Evolutionary conservation across 2,888 invertebrate genomes (phyloP).

Genomic region (Drosophila aldrichi): DNA sequence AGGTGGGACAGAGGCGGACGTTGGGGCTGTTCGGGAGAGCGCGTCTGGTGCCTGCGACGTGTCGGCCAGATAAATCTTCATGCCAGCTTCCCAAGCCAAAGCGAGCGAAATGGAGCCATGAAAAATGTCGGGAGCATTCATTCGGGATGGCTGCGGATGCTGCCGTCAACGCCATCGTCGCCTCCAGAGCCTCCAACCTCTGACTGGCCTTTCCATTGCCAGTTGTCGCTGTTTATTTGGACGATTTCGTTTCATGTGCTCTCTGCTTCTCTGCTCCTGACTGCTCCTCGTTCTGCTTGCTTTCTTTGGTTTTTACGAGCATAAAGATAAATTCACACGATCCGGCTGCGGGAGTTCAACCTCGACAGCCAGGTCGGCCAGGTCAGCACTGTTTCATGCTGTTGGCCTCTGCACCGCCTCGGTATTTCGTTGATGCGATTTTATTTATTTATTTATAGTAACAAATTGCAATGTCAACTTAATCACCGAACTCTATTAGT

Average conservation of each 20-base stretch:
- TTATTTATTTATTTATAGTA: conserved; percentile 79
- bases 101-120: conserved; percentile 67
- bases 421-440: conserved; percentile 66
- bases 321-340: conserved; percentile 77
- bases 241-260: conserved; percentile 67
- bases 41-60: conserved; percentile 32
- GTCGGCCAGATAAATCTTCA: conserved; percentile 69
- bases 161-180: conserved; percentile 46
- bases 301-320: conserved; percentile 68
- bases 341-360: conserved; percentile 44
- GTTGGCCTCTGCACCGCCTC: conserved; percentile 31
- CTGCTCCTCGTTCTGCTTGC: conserved; percentile 11
- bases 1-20: not conserved
- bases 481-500: conserved; percentile 77
- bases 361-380: conserved; percentile 27
- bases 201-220: conserved; percentile 15
- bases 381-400: conserved; percentile 21
- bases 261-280: not conserved
- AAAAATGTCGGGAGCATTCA: conserved; percentile 71
- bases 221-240: conserved; percentile 70
- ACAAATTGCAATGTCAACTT: conserved; percentile 79
- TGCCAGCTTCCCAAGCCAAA: conserved; percentile 42
- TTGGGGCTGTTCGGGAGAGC: not conserved
- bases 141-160: conserved; percentile 44
- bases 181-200: conserved; percentile 3